Evolutionary conservation across 2,797 vertebrate species (phyloP), one percentile per base, ranked within the genome.

Genomic region (Sciurus carolinensis): DNA sequence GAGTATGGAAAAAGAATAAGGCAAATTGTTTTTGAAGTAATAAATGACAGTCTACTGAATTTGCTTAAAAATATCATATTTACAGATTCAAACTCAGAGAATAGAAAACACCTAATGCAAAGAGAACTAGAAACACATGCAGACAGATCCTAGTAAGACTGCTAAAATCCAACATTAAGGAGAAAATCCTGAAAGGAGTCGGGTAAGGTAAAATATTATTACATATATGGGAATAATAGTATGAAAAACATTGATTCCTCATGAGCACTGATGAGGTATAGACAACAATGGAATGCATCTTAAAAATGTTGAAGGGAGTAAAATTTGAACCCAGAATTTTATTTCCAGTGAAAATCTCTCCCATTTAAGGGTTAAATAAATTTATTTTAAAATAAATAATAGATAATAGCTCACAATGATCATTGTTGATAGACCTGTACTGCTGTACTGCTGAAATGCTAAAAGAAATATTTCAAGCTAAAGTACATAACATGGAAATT

Each of bases 281-380:
- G n/a, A 13, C 18, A 17, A 85, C 17, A 44, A 20, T 33, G 24
- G 6, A 81, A 52, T 28, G 24, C 69, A 76, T 44, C 50, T 90
- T 36, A 52, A 69, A 90, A 42, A 6, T 69, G 12, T 69, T 82
- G 67, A 76, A 80, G 9, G 22, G 15, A 52, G 7, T 6, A 52
- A 82, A 81, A 75, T 24, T 14, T 62, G 9, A 86, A 93, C 15
- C 11, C 42, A 69, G 59, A 54, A 52, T 76, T 94, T 87, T 96
- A 90, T 69, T 90, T 76, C 62, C 17, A 44, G 7, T 82, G 42
- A 81, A 82, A 93, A 71, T 17, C 22, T 39, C 7, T 81, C 22
- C 71, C 64, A 83, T 82, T 64, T 76, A 67, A 81, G 0, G 33
- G 2, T 52, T 81, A 73, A 71, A 22, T 7, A 54, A 72, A 77